Conservation (phyloP, 2,888 invertebrate species). For the Mesochorus sp. region DNA sequence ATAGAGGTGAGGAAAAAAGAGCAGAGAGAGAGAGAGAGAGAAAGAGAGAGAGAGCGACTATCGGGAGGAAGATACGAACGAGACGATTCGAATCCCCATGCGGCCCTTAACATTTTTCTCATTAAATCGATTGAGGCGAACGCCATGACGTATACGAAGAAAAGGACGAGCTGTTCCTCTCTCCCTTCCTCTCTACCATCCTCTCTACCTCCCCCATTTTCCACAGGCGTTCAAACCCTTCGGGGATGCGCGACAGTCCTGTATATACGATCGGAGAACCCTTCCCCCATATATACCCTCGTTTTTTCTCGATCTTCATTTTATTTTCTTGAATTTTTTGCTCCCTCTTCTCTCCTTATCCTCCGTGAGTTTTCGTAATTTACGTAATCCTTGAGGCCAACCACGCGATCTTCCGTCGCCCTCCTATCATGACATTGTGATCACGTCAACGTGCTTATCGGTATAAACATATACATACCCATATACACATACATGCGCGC, state of each 20-base stretch:
- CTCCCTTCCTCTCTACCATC: too few relatives aligned
- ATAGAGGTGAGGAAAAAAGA: constrained; percentile 38
- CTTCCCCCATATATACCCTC: constrained; percentile 31
- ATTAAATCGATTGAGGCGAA: constrained; percentile 71
- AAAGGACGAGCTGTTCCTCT: constrained; percentile 51
- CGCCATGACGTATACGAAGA: constrained; percentile 58
- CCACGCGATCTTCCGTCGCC: constrained; percentile 17
- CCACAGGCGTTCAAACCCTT: constrained; percentile 38
- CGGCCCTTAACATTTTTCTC: constrained; percentile 70
- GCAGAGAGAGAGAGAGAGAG: constrained; percentile 12
- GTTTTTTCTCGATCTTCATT: constrained; percentile 32
- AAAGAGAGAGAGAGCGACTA: constrained; percentile 29
- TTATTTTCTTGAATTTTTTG: constrained; percentile 33
- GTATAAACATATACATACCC: background rate
- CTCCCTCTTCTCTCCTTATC: constrained; percentile 36
- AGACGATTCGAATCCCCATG: constrained; percentile 62
- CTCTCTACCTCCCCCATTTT: constrained; percentile 17
- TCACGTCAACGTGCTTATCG: constrained; percentile 34
- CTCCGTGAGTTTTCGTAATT: constrained; percentile 67
- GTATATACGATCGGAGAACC: constrained; percentile 35
- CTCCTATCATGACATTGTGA: constrained; percentile 26
- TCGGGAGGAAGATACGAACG: constrained; percentile 36
- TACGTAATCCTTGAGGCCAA: constrained; percentile 67
- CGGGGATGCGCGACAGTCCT: constrained; percentile 19
- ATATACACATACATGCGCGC: background rate